Conservation (phyloP, 2,113 vertebrate species). For the Mesocricetus auratus region DNA sequence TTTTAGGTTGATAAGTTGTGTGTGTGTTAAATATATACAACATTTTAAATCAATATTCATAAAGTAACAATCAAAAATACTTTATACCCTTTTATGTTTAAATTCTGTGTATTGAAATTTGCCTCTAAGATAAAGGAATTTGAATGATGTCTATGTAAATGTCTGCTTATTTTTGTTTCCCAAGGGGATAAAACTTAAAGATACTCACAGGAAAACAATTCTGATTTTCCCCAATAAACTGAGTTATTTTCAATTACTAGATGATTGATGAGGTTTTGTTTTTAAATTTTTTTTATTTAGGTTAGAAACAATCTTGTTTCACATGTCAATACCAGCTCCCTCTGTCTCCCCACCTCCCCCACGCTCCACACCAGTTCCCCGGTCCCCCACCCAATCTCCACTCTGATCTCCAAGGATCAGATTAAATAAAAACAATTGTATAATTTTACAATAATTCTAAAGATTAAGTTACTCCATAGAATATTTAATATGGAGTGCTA, state of each 20-base stretch:
- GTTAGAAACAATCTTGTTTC: too few relatives aligned
- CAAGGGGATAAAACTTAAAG: neutral
- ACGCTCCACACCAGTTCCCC: too few relatives aligned
- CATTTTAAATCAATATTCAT: neutral
- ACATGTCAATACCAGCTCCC: too few relatives aligned
- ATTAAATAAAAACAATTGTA: neutral
- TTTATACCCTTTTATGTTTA: conserved; percentile 15
- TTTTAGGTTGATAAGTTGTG: neutral
- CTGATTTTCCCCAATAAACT: neutral
- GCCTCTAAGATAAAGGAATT: neutral
- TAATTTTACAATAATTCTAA: neutral
- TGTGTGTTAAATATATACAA: neutral
- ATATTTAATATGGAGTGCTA: neutral
- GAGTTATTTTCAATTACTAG: neutral
- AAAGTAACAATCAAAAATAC: neutral
- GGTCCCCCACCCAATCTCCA: too few relatives aligned
- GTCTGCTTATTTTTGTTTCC: neutral
- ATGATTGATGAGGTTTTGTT: neutral
- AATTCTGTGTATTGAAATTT: conserved; percentile 28
- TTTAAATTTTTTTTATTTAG: neutral
- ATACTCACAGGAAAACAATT: neutral
- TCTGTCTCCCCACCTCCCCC: too few relatives aligned
- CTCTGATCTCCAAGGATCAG: neutral
- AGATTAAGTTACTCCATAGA: neutral
- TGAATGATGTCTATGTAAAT: neutral